A percentile compares a stretch with the other conserved stretches of the same genome.
phyloP scores from a whole-genome alignment of 2,113 vertebrate genomes.

The Halcyon malimbica region DNA sequence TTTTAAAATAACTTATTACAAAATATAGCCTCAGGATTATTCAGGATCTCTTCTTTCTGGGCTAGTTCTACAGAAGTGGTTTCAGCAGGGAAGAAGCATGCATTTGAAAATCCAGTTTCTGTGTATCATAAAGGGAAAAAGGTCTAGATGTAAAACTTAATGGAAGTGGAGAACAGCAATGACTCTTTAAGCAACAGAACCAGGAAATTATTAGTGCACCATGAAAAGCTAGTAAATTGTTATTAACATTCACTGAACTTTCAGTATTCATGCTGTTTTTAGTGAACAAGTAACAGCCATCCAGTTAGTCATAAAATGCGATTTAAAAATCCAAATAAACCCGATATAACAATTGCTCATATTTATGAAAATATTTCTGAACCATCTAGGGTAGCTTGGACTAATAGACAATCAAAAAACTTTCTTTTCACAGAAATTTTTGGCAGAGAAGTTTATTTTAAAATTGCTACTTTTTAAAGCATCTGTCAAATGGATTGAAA shows the following conservation, averaged over 20 bases:
- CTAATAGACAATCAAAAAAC: neutral
- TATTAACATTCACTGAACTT: neutral
- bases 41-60: neutral
- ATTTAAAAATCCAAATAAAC: neutral
- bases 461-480: neutral
- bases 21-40: neutral
- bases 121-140: neutral
- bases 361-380: neutral
- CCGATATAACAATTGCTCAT: neutral
- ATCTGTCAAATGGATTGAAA: neutral
- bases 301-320: neutral
- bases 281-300: neutral
- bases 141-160: neutral
- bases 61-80: neutral
- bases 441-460: neutral
- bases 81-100: neutral
- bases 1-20: neutral
- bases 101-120: neutral
- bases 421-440: neutral
- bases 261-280: neutral
- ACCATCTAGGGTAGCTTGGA: neutral
- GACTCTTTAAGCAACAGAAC: neutral
- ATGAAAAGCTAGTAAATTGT: neutral
- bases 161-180: neutral
- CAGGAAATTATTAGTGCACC: neutral